Conservation (phyloP, 2,113 vertebrate species). For the Galbula dea region DNA sequence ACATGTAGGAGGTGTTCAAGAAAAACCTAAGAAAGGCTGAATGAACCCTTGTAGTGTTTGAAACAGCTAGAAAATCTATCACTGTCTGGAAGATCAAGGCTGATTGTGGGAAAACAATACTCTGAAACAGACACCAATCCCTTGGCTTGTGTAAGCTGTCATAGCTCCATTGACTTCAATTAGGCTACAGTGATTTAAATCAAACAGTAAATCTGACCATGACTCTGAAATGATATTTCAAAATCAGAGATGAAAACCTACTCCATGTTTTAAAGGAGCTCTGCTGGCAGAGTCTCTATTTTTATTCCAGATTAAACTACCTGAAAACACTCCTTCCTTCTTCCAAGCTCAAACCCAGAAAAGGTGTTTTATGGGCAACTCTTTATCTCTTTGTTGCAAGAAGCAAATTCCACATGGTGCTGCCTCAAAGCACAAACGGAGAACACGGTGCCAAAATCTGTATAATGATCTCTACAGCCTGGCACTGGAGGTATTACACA, state of each 20-base stretch:
- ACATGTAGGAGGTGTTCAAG: neutral
- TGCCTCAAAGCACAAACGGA: conserved; percentile 2
- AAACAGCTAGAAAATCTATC: neutral
- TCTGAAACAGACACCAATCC: neutral
- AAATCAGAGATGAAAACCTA: conserved; percentile 12
- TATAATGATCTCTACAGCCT: conserved; percentile 32
- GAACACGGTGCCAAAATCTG: conserved; percentile 27
- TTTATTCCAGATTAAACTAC: neutral
- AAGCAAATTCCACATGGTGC: conserved; percentile 13
- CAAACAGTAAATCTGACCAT: neutral
- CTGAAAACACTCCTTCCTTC: neutral
- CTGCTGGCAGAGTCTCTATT: neutral
- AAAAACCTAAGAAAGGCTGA: neutral
- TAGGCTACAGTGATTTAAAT: conserved; percentile 19
- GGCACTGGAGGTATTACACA: neutral
- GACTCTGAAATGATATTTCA: conserved; percentile 8
- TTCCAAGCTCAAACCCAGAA: neutral
- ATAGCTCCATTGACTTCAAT: conserved; percentile 19
- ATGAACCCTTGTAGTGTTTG: neutral
- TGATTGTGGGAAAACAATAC: conserved; percentile 14
- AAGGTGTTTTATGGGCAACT: neutral
- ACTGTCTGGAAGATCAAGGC: neutral
- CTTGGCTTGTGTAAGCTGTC: conserved; percentile 3
- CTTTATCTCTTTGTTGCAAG: neutral
- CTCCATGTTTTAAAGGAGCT: neutral